These are phyloP conservation scores for Cygnus atratus DNA, from an alignment of 2,113 vertebrate species.

Conservation along the genomic window DNA sequence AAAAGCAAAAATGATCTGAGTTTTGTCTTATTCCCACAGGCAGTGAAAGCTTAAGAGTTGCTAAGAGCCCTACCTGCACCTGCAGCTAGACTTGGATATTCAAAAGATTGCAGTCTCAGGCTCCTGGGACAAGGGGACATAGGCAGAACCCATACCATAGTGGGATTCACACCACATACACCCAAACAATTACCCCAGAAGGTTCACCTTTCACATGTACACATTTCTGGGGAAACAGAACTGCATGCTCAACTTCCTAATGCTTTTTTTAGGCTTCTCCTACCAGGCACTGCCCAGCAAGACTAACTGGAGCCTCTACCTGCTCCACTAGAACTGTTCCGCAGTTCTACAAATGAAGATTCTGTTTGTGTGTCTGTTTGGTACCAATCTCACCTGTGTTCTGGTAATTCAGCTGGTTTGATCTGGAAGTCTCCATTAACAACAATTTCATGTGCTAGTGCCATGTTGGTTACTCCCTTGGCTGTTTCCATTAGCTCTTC, in stretches of 20 bases:
- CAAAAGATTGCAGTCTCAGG: neutral
- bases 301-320: neutral
- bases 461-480: conserved; percentile 94
- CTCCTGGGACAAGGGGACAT: neutral
- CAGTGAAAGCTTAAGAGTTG: too few relatives aligned
- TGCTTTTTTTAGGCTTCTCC: neutral
- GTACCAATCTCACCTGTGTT: conserved; percentile 83
- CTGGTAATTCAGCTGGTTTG: conserved; percentile 85
- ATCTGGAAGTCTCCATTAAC: conserved; percentile 89
- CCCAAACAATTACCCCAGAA: neutral
- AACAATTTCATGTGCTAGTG: conserved; percentile 94
- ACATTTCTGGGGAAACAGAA: neutral
- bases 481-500: conserved; percentile 92
- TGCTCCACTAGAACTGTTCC: neutral
- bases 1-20: neutral
- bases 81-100: too few relatives aligned
- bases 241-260: neutral
- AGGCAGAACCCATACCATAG: neutral
- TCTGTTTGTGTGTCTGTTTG: neutral
- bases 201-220: neutral
- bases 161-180: neutral
- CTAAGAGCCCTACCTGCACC: too few relatives aligned
- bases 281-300: neutral
- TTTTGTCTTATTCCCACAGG: neutral
- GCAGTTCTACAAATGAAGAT: neutral